Base-by-base conservation (phyloP, 2,888 invertebrate genomes). In the Acanthosoma haemorrhoidale region DNA sequence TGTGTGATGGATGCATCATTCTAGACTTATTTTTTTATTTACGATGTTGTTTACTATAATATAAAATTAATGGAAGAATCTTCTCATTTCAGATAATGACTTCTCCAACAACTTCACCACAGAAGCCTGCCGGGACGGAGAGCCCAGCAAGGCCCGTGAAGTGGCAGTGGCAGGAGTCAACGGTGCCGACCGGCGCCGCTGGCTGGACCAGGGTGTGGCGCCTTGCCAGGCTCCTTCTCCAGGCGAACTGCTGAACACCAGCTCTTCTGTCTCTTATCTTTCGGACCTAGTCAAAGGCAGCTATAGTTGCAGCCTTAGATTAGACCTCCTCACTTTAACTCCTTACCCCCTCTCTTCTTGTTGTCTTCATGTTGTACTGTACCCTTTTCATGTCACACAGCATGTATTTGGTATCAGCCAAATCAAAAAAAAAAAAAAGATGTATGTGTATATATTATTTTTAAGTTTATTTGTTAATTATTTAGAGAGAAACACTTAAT, bases 121-220 rank as follows among this genome's bases (percentile, higher is more conserved):
- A 72, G 41, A 73, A 73, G 43, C 72, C 72, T 18, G 70, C 69
- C 5, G 43, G 61, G 31, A 59, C 70, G 21, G 67, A 67, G 9
- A 70, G 61, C 31, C 61, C 64, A 32, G 71, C 71, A 1, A 38
- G 68, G 21, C 66, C 72, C 8, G 69, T 66, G 34, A 76, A 76
- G 64, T 76, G 76, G 76, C 75, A 75, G 68, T 75, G 75, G 73
- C 71, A 73, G 18, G 74, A 76, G 70, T 69, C 72, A 4, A 75
- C 74, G 3, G 73, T 74, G n/a, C 75, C 74, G 18, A 72, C 73
- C 34, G 75, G 75, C 34, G 70, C 73, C 13, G 74, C 76, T 59
- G 76, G 75, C 6, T 77, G 76, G 76, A 76, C 75, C 13, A 73
- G 77, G 11, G 76, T 77, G 58, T 77, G 76, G 76, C 75, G 76